Evolutionary conservation across 2,888 invertebrate species (phyloP).

Genomic region (Orgyia antiqua): DNA sequence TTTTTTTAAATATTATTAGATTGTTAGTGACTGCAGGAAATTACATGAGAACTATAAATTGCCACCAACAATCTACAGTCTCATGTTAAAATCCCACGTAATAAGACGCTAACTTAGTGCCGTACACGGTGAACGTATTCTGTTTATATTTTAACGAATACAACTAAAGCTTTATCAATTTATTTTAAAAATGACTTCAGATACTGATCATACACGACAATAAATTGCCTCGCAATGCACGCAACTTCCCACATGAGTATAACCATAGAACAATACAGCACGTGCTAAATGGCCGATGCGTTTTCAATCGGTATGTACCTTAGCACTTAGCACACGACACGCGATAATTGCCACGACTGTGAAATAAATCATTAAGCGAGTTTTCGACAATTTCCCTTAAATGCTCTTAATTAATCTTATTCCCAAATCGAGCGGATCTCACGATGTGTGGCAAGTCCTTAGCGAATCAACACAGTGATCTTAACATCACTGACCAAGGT

Average conservation of each 20-base stretch:
- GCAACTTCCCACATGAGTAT: conserved; percentile 13
- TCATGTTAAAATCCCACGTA: no score
- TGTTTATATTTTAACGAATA: no score
- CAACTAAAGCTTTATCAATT: no score
- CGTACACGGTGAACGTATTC: no score
- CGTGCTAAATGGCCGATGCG: conserved; percentile 19
- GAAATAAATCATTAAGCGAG: conserved; percentile 49
- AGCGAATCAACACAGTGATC: conserved; percentile 53
- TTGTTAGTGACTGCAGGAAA: no score
- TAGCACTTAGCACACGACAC: conserved; percentile 47
- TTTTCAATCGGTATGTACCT: conserved; percentile 14
- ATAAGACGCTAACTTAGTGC: no score
- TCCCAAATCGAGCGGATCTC: conserved; percentile 51
- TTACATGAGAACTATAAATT: no score
- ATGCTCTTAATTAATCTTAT: conserved; percentile 64
- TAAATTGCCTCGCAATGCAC: conserved; percentile 10
- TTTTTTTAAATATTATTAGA: no score
- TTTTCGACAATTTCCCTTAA: conserved; percentile 62
- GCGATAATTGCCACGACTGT: no score
- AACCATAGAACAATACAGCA: conserved; percentile 16
- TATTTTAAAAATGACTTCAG: no score
- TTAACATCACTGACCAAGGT: conserved; percentile 46
- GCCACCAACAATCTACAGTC: no score
- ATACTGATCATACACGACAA: conserved; percentile 6
- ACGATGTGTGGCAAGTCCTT: conserved; percentile 40